These are phyloP conservation scores for Lithophane ornitopus DNA, from an alignment of 2,888 invertebrate species.

Conservation along the genomic window DNA sequence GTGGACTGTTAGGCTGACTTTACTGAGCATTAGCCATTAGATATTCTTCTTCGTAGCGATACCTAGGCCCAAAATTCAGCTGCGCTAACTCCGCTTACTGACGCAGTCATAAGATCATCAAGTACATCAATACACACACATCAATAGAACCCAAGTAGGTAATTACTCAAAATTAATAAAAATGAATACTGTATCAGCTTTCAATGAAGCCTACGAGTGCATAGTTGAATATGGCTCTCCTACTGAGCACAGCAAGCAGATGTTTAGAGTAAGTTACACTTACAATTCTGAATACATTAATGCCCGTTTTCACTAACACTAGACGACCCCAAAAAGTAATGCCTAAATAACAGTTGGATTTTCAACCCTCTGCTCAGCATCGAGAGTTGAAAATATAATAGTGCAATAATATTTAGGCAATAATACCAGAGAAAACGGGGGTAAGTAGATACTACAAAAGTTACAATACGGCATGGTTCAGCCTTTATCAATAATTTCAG, in stretches of 20 bases:
- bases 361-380: background rate
- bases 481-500: background rate
- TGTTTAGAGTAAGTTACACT: conserved; percentile 3
- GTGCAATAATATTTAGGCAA: too few species aligned
- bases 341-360: background rate
- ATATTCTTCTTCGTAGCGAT: background rate
- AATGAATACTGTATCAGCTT: background rate
- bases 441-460: background rate
- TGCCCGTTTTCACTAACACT: background rate
- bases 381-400: background rate
- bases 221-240: background rate
- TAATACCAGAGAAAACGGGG: background rate
- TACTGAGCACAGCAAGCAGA: background rate
- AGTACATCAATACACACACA: too few species aligned
- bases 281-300: background rate
- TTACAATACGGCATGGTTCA: background rate
- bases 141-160: background rate
- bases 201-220: background rate
- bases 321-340: background rate
- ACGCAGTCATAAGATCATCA: background rate
- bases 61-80: background rate
- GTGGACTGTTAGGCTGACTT: background rate
- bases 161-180: background rate
- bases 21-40: background rate
- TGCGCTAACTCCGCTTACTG: background rate